Evolutionary conservation across 2,113 vertebrate genomes (phyloP), one percentile per base, ranked within the genome.

Genomic region (Alectura lathami): DNA sequence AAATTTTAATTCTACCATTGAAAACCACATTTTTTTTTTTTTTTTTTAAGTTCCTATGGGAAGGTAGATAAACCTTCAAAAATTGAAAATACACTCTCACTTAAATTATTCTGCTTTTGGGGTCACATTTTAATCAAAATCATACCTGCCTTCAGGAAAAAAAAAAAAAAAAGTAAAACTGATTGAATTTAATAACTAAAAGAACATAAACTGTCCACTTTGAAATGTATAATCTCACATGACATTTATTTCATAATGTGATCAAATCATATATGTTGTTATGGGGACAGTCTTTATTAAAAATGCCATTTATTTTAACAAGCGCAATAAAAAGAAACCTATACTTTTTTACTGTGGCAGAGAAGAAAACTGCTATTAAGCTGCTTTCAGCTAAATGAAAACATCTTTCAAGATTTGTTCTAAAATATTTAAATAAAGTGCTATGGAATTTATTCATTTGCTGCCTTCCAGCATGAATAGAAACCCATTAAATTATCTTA

Each of bases 241-340:
- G 94, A 91, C 97, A 97, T 96, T 97, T 97, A 97, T 98, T 97
- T 97, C 92, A 94, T 97, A 96, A 94, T 89, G 59, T 95, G 97
- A 94, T 97, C 95, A 89, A 87, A 95, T 96, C 97, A 97, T 97
- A 95, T 97, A 97, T 95, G 95, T 97, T 97, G 88, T 97, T 96
- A 92, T 96, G 87, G 97, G 96, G 95, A 97, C 97, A 96, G 88
- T 97, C 97, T 97, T 98, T 96, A 98, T 98, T 98, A 97, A 98
- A 98, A 98, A 98, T 96, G 95, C 96, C 96, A 97, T 98, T 97
- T 97, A 97, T 97, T 98, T 97, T 97, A 97, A 97, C 94, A 97
- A 97, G 94, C 60, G 81, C 95, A 97, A 96, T 97, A 97, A 97
- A 97, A 95, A 85, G 83, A 96, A 97, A 92, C 75, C 81, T 81